phyloP scores from a whole-genome alignment of 2,113 vertebrate genomes.

The Plestiodon gilberti region DNA sequence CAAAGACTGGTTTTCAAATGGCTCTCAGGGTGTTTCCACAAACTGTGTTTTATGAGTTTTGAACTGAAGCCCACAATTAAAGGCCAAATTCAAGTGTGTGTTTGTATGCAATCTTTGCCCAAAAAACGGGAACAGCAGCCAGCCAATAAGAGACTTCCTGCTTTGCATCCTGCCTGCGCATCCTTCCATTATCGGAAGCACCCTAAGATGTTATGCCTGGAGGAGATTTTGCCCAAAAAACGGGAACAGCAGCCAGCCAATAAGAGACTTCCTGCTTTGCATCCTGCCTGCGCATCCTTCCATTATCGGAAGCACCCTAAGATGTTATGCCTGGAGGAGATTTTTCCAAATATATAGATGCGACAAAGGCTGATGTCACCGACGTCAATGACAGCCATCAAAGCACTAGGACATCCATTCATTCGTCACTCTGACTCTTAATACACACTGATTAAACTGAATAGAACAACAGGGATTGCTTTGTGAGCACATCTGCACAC shows the following conservation, averaged over 20 bases:
- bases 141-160: background rate
- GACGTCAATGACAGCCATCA: background rate
- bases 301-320: background rate
- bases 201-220: background rate
- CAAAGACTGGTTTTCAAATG: background rate
- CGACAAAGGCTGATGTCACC: background rate
- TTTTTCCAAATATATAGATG: background rate
- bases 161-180: background rate
- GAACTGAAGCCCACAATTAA: background rate
- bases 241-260: background rate
- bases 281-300: background rate
- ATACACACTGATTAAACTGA: background rate
- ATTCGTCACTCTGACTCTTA: background rate
- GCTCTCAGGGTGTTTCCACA: background rate
- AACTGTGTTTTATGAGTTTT: background rate
- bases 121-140: background rate
- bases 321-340: background rate
- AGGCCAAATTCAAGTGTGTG: background rate
- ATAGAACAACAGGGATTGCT: background rate
- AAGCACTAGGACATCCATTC: background rate
- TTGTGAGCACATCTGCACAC: background rate
- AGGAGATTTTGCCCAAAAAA: background rate
- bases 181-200: background rate
- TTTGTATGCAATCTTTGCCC: background rate
- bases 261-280: background rate